Percentiles rank a stretch among this genome's conserved stretches.
Evolutionary conservation across 2,888 invertebrate species (phyloP).

Genomic region (Lymantria monacha): DNA sequence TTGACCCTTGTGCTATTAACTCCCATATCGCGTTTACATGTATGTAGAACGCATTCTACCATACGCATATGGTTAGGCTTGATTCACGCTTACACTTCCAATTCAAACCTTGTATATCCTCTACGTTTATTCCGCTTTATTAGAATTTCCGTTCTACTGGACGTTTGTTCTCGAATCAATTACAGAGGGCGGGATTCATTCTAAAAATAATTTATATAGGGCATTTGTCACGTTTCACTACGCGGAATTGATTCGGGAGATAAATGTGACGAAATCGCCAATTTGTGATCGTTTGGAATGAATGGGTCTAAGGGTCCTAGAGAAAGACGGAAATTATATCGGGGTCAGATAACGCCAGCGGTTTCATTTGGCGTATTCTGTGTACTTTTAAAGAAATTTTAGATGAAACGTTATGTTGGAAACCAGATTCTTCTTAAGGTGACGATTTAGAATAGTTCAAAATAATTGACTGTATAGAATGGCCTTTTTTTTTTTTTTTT

Average conservation of each 20-base stretch:
- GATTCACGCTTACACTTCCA: background rate
- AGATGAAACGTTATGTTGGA: too few relatives aligned
- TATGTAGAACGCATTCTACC: too few relatives aligned
- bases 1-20: too few relatives aligned
- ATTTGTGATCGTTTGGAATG: constrained; percentile 27
- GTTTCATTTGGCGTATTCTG: background rate
- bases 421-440: too few relatives aligned
- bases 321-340: background rate
- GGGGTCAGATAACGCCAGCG: background rate
- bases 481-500: too few relatives aligned
- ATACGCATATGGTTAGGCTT: background rate
- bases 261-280: constrained; percentile 37
- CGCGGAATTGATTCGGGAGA: constrained; percentile 37
- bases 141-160: constrained; percentile 14
- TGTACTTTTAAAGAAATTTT: too few relatives aligned
- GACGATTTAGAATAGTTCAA: too few relatives aligned
- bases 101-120: background rate
- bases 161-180: constrained; percentile 7
- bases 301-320: background rate
- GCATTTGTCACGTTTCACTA: constrained; percentile 42
- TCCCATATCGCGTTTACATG: too few relatives aligned
- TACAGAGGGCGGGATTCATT: constrained; percentile 10
- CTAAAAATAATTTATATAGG: constrained; percentile 41
- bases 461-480: too few relatives aligned
- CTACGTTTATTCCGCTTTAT: background rate